A percentile compares a stretch with the other conserved stretches of the same genome.
Conservation (phyloP, 2,797 vertebrate genomes). For the Myiotriccus ornatus region DNA sequence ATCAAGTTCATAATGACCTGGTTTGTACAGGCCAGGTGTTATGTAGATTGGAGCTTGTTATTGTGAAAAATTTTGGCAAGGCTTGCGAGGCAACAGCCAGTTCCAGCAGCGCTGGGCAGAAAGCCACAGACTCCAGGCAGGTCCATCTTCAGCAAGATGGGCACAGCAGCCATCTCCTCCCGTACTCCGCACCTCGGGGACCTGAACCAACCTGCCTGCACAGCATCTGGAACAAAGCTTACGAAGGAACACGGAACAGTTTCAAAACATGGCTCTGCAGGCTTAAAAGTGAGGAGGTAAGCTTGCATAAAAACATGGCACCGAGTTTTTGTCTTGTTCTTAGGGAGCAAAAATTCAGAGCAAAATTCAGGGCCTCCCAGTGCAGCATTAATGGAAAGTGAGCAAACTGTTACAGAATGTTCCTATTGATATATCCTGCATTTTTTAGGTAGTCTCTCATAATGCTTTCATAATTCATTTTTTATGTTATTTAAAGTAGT, state of each 20-base stretch:
- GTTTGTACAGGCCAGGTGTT: slow-evolving; percentile 81
- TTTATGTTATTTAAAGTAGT: not conserved
- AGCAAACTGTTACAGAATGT: not conserved
- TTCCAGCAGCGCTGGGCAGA: slow-evolving; percentile 72
- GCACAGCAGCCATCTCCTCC: slow-evolving; percentile 43
- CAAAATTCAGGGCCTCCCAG: not conserved
- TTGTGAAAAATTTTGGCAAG: slow-evolving; percentile 78
- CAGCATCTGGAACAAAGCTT: slow-evolving; percentile 47
- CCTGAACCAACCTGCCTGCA: slow-evolving; percentile 38
- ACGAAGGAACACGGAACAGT: not conserved
- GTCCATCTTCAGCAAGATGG: slow-evolving; percentile 58
- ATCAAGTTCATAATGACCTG: slow-evolving; percentile 77
- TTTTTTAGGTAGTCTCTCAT: not conserved
- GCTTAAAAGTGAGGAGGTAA: not conserved
- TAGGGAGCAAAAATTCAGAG: not conserved
- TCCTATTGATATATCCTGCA: not conserved
- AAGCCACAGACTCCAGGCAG: slow-evolving; percentile 70
- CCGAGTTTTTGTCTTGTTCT: not conserved
- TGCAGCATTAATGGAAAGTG: not conserved
- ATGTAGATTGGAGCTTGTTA: slow-evolving; percentile 78
- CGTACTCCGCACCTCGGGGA: slow-evolving; percentile 45
- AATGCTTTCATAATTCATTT: not conserved
- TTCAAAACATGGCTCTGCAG: slow-evolving; percentile 19
- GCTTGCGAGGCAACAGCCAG: slow-evolving; percentile 44
- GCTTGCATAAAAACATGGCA: not conserved